phyloP scores from a whole-genome alignment of 2,113 vertebrate species.

The Pao palembangensis region DNA sequence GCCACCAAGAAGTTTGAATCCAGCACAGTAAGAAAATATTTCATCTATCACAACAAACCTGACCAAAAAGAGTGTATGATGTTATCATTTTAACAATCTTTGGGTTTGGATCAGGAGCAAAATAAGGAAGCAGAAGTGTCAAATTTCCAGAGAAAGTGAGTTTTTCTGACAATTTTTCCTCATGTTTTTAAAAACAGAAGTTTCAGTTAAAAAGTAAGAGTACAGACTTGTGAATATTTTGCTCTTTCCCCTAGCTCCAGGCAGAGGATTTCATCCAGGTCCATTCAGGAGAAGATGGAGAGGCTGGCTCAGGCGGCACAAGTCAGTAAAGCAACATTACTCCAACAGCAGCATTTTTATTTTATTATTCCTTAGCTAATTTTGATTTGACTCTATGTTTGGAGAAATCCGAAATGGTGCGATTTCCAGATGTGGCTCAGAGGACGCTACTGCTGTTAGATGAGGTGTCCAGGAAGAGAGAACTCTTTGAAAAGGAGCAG shows the following conservation, averaged over 20 bases:
- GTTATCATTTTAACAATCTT: neutral
- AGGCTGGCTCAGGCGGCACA: conserved; percentile 83
- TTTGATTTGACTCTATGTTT: neutral
- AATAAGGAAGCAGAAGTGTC: conserved; percentile 57
- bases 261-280: conserved; percentile 80
- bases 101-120: conserved; percentile 47
- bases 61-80: neutral
- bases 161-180: neutral
- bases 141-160: conserved; percentile 74
- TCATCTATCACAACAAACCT: neutral
- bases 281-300: conserved; percentile 87
- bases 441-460: conserved; percentile 75
- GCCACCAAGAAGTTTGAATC: conserved; percentile 62
- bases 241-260: conserved; percentile 67
- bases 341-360: neutral
- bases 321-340: conserved; percentile 61
- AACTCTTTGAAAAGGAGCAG: conserved; percentile 82
- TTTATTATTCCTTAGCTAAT: neutral
- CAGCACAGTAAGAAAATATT: conserved; percentile 49
- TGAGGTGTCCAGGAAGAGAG: conserved; percentile 86
- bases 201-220: no score
- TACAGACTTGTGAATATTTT: neutral
- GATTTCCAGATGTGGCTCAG: conserved; percentile 65
- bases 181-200: no score
- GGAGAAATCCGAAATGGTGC: conserved; percentile 78